Base-by-base conservation (phyloP, 2,113 vertebrate genomes). In the Recurvirostra avosetta region DNA sequence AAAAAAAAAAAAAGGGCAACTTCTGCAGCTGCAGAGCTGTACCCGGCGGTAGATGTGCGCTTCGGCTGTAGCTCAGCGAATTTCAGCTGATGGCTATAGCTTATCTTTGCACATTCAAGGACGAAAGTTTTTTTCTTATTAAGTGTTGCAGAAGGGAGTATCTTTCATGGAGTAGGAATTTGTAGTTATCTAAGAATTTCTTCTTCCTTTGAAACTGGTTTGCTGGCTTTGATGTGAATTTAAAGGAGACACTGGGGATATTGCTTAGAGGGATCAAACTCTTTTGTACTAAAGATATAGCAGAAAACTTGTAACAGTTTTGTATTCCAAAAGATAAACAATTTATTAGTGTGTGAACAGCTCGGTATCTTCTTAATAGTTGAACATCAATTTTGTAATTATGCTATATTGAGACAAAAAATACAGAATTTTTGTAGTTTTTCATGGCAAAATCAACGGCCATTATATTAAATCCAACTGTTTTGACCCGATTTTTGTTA, bases 171-270 rank as follows among this genome's bases (percentile, higher is more conserved):
- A 49, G 45, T 21, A 95, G 90, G 94, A 96, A 93, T 98, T 96
- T 41, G 38, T 55, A 63, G 72, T 97, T 95, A 95, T 97, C 95
- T 94, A 96, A 95, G 96, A 67, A 91, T 98, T 95, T 80, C 73
- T 97, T 55, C 47, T 58, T 70, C 36, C 94, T 96, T 97, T 98
- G 96, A 96, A 97, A 95, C 20, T 26, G 30, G 11, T 45, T 95
- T 87, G 36, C 76, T 73, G 63, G 43, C 97, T 98, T 98, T 98
- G 97, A 97, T 98, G 90, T 96, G 47, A 72, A 71, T 95, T 96
- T 95, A 71, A 91, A 86, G 86, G 91, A 88, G 82, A 68, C 8
- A 25, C 63, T 14, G 59, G 88, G 86, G 63, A 67, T 80, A 30
- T 67, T 92, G 29, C 78, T n/a, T 53, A 32, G n/a, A 90, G 41